phyloP scores from a whole-genome alignment of 2,888 invertebrate genomes.

The Asteroscopus sphinx region DNA sequence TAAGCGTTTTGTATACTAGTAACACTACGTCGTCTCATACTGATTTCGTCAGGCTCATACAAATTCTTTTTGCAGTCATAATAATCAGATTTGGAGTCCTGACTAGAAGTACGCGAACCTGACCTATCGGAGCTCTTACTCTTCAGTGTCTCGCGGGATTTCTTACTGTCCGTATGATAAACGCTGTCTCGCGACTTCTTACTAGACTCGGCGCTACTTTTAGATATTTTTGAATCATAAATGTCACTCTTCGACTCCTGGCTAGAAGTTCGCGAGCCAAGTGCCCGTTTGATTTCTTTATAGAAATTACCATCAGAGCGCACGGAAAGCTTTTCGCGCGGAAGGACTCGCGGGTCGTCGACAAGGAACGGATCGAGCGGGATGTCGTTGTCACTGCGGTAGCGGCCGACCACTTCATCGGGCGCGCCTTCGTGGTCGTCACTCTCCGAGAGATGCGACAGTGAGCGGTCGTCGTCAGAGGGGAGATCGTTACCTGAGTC shows the following conservation, averaged over 20 bases:
- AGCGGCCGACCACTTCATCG: slow-evolving; percentile 90
- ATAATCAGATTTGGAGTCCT: slow-evolving; percentile 93
- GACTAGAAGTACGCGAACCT: slow-evolving; percentile 91
- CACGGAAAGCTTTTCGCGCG: slow-evolving; percentile 92
- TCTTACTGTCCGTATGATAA: slow-evolving; percentile 92
- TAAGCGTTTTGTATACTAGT: slow-evolving; percentile 81
- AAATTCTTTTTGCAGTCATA: slow-evolving; percentile 91
- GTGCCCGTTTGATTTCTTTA: slow-evolving; percentile 91
- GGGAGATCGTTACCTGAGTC: slow-evolving; percentile 94
- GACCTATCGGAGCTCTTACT: slow-evolving; percentile 91
- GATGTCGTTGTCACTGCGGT: slow-evolving; percentile 92
- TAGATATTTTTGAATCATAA: slow-evolving; percentile 91
- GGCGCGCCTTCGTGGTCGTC: slow-evolving; percentile 89
- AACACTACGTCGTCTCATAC: slow-evolving; percentile 74
- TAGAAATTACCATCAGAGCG: slow-evolving; percentile 94
- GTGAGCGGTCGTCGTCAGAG: slow-evolving; percentile 92
- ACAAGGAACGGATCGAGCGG: slow-evolving; percentile 94
- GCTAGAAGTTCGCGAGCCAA: slow-evolving; percentile 92
- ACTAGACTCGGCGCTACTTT: slow-evolving; percentile 91
- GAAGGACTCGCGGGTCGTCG: slow-evolving; percentile 94
- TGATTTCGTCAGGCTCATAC: slow-evolving; percentile 80
- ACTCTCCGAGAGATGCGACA: slow-evolving; percentile 87
- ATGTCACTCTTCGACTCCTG: slow-evolving; percentile 93
- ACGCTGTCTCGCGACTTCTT: slow-evolving; percentile 91
- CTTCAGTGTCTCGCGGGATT: slow-evolving; percentile 91